Evolutionary conservation across 1,140 invertebrate genomes (phyloP).

Genomic region (Platorchestia sp.): DNA sequence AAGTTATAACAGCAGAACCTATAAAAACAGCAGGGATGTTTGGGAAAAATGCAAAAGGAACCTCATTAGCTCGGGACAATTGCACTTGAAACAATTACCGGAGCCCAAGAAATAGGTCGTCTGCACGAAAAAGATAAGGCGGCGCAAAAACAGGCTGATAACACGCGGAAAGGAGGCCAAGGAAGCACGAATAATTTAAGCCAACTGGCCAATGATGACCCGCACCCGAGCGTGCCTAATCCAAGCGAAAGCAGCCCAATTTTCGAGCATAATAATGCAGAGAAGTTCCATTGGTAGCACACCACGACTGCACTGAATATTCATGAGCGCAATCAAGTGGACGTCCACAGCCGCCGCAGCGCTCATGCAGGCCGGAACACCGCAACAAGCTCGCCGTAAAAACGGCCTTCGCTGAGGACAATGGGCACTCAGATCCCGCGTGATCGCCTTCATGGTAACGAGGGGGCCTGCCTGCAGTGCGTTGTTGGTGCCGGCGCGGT

Average conservation of each 20-base stretch:
- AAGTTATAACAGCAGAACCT: no score
- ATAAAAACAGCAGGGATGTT: no score
- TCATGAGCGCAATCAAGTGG: not conserved
- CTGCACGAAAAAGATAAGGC: not conserved
- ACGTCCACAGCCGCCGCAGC: not conserved
- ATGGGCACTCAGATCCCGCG: not conserved
- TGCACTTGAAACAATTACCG: not conserved
- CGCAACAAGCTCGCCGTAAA: not conserved
- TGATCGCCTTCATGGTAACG: not conserved
- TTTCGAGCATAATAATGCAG: not conserved
- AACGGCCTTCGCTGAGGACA: not conserved
- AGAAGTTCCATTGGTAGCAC: not conserved
- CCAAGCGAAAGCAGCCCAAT: not conserved
- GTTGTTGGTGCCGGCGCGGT: not conserved
- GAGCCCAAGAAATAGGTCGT: not conserved
- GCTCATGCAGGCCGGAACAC: not conserved
- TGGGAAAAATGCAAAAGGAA: no score
- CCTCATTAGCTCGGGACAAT: not conserved
- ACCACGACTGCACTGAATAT: not conserved
- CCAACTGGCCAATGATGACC: not conserved
- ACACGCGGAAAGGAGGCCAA: not conserved
- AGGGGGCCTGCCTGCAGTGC: no score
- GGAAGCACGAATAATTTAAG: not conserved
- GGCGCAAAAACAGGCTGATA: not conserved
- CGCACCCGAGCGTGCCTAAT: not conserved